Base-by-base conservation (phyloP, 2,797 vertebrate genomes). In the Lerista edwardsae region DNA sequence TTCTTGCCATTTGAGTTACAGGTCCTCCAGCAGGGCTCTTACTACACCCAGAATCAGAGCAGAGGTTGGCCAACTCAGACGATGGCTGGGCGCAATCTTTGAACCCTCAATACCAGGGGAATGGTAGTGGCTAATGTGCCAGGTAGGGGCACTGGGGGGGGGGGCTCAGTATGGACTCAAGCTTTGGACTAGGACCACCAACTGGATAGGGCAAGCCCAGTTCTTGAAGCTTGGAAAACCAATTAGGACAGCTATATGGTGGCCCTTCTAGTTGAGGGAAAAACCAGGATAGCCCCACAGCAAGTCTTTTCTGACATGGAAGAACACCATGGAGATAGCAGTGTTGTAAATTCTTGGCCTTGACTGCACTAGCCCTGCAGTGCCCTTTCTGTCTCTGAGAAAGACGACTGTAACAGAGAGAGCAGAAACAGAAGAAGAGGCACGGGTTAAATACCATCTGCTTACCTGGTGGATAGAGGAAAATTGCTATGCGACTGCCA, bases 1-100 rank as follows among this genome's bases (percentile, higher is more conserved):
- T 36, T 44, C 84, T 84, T 87, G 82, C 87, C 84, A 86, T 88
- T 75, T 81, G 78, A 89, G 77, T 87, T 64, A 79, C 65, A 79
- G 62, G 64, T 84, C 36, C 68, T 11, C 75, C 21, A 2, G 57
- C 11, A 69, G 8, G 64, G n/a, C 23, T 69, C 29, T 75, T 64
- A 29, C 15, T n/a, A 11, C 55, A 68, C 9, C 11, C 34, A 67
- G 47, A 83, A 44, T 23, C 4, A 72, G 79, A 72, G 57, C 51
- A 15, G 51, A 55, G 51, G 11, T 19, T 17, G 10, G 51, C 4
- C 14, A 55, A 15, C 51, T 55, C 51, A 55, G 51, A 55, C 15
- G 19, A 14, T 15, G 51, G 51, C 51, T 17, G 14, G 51, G 51
- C 51, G 14, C 51, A 55, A 47, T 7, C 51, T 17, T 55, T 17